Base-by-base conservation (phyloP, 1,140 invertebrate genomes). In the Phymastichus coffea region DNA sequence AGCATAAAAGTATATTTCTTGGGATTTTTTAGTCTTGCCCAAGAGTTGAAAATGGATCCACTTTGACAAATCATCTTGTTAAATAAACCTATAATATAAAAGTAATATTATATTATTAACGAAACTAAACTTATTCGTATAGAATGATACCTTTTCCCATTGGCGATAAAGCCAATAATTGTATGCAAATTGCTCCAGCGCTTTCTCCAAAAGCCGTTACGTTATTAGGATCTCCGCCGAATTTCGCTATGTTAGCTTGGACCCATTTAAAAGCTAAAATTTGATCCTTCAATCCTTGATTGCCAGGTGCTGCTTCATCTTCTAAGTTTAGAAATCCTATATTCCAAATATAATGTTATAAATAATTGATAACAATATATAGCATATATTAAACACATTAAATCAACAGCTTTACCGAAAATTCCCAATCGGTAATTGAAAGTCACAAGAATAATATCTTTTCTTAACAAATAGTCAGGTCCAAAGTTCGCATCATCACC, bases 31-130 rank as follows among this genome's bases (percentile, higher is more conserved):
- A 87, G 82, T 40, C 86, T 80, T 0, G 89, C 85, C 90, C 90
- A 93, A 0, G 87, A 82, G 70, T 86, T 86, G 19, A 89, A 71
- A 10, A 87, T 84, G 1, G 87, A 88, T 7, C 91, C 91, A 68
- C 88, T n/a, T n/a, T n/a, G n/a, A n/a, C n/a, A n/a, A n/a, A n/a
- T n/a, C n/a, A n/a, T n/a, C n/a, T n/a, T n/a, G n/a, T n/a, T n/a
- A n/a, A n/a, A n/a, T n/a, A n/a, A n/a, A n/a, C n/a, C n/a, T n/a
- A n/a, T n/a, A n/a, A n/a, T n/a, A n/a, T n/a, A n/a, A n/a, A n/a
- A n/a, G n/a, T n/a, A n/a, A n/a, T n/a, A n/a, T n/a, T n/a, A n/a
- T n/a, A n/a, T n/a, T n/a, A n/a, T n/a, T n/a, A n/a, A n/a, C n/a
- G n/a, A n/a, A n/a, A n/a, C n/a, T n/a, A n/a, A n/a, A n/a, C n/a